Evolutionary conservation across 2,113 vertebrate genomes (phyloP).

Genomic region (human (Homo sapiens)): DNA sequence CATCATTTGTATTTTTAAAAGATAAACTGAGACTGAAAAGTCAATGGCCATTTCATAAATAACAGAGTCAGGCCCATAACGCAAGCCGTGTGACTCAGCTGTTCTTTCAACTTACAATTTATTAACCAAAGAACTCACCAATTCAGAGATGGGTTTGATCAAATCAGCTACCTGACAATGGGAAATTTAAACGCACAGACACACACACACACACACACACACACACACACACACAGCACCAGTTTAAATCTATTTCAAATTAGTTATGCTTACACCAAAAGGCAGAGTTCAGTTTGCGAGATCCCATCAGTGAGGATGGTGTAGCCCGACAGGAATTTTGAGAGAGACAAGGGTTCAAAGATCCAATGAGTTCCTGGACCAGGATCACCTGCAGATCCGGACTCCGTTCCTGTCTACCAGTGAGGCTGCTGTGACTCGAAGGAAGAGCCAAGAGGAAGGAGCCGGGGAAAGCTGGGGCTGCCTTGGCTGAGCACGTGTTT

Average conservation of each 20-base stretch:
- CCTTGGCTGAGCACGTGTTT: neutral
- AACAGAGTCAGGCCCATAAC: neutral
- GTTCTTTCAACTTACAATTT: neutral
- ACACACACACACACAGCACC: too few relatives aligned
- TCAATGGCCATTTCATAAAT: neutral
- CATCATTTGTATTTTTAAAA: neutral
- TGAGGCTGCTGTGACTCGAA: rapidly evolving
- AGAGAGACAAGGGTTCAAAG: neutral
- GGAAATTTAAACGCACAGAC: too few relatives aligned
- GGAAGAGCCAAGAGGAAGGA: neutral
- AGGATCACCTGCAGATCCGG: neutral
- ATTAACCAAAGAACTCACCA: neutral
- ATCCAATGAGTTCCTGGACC: neutral
- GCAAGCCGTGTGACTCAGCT: neutral
- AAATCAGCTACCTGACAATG: neutral
- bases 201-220: too few relatives aligned
- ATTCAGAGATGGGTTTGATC: neutral
- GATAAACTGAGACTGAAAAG: neutral
- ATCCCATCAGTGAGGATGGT: neutral
- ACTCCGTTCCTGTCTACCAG: neutral
- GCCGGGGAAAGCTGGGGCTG: neutral
- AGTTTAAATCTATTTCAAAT: neutral
- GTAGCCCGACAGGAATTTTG: neutral
- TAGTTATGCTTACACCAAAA: neutral
- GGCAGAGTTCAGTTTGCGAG: neutral